Conservation (phyloP, 2,888 invertebrate species). For the Incurvaria masculella region DNA sequence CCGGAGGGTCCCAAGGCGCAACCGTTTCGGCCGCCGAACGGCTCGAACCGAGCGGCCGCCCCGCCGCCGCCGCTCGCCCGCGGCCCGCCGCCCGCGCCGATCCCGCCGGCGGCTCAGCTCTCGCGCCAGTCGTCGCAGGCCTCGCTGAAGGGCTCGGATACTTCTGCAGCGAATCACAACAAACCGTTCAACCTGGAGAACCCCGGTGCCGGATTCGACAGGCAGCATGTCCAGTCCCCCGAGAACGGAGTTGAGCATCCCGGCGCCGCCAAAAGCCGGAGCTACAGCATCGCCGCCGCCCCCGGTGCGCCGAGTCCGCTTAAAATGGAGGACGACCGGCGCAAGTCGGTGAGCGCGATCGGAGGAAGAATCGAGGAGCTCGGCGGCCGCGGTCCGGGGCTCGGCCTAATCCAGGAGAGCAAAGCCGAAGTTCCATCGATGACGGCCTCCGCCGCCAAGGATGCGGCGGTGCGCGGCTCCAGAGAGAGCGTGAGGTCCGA, state of each 20-base stretch:
- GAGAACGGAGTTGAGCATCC: conserved; percentile 40
- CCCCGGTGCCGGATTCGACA: conserved; percentile 32
- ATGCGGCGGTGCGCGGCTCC: conserved; percentile 36
- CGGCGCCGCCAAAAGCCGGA: conserved; percentile 49
- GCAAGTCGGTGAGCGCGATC: conserved; percentile 48
- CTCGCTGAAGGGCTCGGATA: conserved; percentile 36
- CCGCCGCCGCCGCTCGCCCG: conserved; percentile 25
- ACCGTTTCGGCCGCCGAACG: conserved; percentile 24
- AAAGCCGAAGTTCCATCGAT: conserved; percentile 29
- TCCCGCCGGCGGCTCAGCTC: conserved; percentile 26
- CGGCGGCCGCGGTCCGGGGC: conserved; percentile 34
- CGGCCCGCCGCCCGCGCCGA: conserved; percentile 18
- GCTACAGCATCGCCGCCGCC: conserved; percentile 52
- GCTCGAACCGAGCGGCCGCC: conserved; percentile 14
- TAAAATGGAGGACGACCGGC: conserved; percentile 47
- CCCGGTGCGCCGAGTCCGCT: conserved; percentile 44
- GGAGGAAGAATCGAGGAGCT: conserved; percentile 43
- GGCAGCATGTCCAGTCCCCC: conserved; percentile 31
- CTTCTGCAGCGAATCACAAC: conserved; percentile 28
- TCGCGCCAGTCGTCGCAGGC: conserved; percentile 46
- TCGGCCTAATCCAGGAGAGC: conserved; percentile 47
- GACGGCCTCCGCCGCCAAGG: conserved; percentile 21
- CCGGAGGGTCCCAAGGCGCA: conserved; percentile 30
- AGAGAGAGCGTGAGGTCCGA: conserved; percentile 44
- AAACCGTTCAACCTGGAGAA: conserved; percentile 50